These are phyloP conservation scores for Tachina grossa DNA, from an alignment of 2,888 invertebrate species.

Conservation along the genomic window DNA sequence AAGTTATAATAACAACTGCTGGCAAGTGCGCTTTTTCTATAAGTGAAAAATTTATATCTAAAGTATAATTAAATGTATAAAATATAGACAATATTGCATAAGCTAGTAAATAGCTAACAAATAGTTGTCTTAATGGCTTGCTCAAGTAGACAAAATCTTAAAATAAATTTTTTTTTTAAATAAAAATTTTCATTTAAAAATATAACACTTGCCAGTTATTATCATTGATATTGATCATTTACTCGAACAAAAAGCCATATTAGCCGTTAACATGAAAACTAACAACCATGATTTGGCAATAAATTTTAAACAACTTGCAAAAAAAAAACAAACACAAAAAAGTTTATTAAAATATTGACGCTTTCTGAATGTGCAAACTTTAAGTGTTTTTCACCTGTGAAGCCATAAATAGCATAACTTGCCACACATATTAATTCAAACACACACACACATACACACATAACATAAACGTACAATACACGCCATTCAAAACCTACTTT, in stretches of 20 bases:
- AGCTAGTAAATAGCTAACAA: too few species aligned
- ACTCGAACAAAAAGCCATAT: background rate
- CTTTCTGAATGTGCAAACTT: slow-evolving; percentile 31
- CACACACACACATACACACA: too few species aligned
- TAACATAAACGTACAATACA: background rate
- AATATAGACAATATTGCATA: too few species aligned
- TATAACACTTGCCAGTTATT: background rate
- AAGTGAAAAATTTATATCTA: too few species aligned
- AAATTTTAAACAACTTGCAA: slow-evolving; percentile 31
- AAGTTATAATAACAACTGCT: slow-evolving; percentile 2
- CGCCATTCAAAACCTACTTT: background rate
- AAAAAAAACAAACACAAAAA: background rate
- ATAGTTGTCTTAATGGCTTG: too few species aligned
- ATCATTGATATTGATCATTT: slow-evolving; percentile 15
- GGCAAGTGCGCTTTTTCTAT: background rate
- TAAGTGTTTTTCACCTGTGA: slow-evolving; percentile 2
- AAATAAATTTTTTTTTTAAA: background rate
- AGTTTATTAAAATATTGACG: slow-evolving; percentile 38
- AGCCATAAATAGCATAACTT: background rate
- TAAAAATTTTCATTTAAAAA: background rate
- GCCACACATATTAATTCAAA: background rate
- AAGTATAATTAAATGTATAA: too few species aligned
- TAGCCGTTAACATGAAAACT: background rate
- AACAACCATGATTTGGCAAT: slow-evolving; percentile 31
- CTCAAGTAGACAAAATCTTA: background rate